phyloP scores from a whole-genome alignment of 1,140 invertebrate species.

The Drosophila melanogaster region DNA sequence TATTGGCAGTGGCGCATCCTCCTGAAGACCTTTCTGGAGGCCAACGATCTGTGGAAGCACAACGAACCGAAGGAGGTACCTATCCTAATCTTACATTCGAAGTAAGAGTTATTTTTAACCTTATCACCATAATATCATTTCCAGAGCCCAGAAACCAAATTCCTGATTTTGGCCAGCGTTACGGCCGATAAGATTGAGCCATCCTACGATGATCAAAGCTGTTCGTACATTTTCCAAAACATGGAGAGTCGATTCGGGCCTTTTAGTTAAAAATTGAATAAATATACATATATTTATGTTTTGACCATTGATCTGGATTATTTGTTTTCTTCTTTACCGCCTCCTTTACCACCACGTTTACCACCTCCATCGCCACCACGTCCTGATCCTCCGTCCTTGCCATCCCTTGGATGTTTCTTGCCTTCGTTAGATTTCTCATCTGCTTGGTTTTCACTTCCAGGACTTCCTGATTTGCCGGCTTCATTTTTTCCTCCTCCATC shows the following conservation, averaged over 20 bases:
- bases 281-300: neutral
- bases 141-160: constrained; percentile 51
- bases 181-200: constrained; percentile 62
- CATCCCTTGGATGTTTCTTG: neutral
- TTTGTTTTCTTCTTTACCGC: neutral
- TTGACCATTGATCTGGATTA: neutral
- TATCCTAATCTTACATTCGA: neutral
- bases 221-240: constrained; percentile 54
- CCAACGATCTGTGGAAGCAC: constrained; percentile 58
- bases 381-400: constrained; percentile 12
- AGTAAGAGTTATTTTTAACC: neutral
- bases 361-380: constrained; percentile 4
- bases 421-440: neutral
- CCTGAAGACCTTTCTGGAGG: constrained; percentile 49
- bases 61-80: constrained; percentile 59
- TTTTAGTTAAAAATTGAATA: constrained; percentile 7
- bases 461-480: neutral
- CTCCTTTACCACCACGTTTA: neutral
- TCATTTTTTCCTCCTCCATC: neutral
- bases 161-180: constrained; percentile 52
- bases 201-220: constrained; percentile 46
- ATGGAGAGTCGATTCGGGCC: constrained; percentile 58
- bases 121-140: neutral
- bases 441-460: neutral
- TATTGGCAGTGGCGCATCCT: constrained; percentile 68